Evolutionary conservation across 2,797 vertebrate species (phyloP), one percentile per base, ranked within the genome.

Genomic region (Sphenodon punctatus): DNA sequence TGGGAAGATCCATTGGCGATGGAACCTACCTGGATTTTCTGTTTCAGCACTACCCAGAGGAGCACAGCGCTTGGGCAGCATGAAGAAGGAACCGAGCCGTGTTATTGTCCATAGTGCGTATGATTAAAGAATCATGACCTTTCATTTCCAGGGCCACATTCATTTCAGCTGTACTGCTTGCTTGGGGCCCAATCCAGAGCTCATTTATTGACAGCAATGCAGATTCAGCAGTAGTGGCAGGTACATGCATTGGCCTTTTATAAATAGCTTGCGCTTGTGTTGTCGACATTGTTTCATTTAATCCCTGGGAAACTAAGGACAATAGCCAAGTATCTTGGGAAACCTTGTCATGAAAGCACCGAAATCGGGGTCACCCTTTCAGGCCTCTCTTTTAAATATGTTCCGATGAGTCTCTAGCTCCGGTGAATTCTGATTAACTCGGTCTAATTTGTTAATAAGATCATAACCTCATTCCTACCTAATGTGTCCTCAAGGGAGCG

Each of bases 211-310:
- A 17, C 30, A 19, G 30, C 20, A 17, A 13, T 36, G 32, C 10
- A 1, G 0, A 36, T 19, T 23, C 0, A 1, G n/a, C 60, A 42
- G n/a, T n/a, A n/a, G n/a, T n/a, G n/a, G 59, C 42, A 0, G 6
- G 48, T 36, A 48, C 65, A 22, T 8, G 22, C 45, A 55, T 22
- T 25, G 34, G 55, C 60, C 45, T 38, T 6, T 3, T 9, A n/a
- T 22, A 8, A 4, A 8, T 27, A n/a, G 36, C 60, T 1, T 6
- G 27, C 69, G 19, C 19, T 32, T 10, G 43, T 19, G 17, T 46
- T 34, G 23, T 22, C 60, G 63, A 55, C 60, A 80, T 53, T 56
- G 38, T 10, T 30, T 51, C 2, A 42, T 48, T 27, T 27, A 22
- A 22, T 70, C 66, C 55, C 32, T 2, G 3, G 45, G 73, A 41